Conservation (phyloP, 2,888 invertebrate genomes). For the Leptinotarsa tumamoca region DNA sequence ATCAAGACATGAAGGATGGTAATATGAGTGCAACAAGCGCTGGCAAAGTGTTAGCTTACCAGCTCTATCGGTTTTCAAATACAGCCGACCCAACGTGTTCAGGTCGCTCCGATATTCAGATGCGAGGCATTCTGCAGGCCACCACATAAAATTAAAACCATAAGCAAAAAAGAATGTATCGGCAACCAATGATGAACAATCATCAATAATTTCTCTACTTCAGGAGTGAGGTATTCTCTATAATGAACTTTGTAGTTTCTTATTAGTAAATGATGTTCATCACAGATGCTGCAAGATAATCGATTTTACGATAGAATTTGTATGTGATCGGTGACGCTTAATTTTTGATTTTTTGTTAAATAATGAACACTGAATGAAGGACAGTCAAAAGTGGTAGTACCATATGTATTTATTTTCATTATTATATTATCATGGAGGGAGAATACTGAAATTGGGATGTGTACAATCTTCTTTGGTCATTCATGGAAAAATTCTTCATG, state of each 20-base stretch:
- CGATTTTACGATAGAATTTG: background rate
- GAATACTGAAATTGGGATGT: too few relatives aligned
- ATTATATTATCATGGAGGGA: too few relatives aligned
- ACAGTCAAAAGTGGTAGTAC: too few relatives aligned
- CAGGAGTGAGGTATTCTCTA: background rate
- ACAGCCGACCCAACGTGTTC: conserved; percentile 83
- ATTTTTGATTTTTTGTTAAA: background rate
- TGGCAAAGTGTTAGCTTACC: conserved; percentile 72
- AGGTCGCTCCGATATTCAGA: conserved; percentile 83
- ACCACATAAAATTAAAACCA: conserved; percentile 47
- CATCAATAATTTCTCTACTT: background rate
- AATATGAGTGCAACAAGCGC: conserved; percentile 23
- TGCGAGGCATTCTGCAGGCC: conserved; percentile 69
- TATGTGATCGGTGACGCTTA: background rate
- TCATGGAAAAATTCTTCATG: too few relatives aligned
- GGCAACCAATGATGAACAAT: conserved; percentile 33
- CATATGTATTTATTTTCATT: too few relatives aligned
- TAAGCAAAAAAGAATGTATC: conserved; percentile 53
- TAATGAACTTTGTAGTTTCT: too few relatives aligned
- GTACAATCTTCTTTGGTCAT: too few relatives aligned
- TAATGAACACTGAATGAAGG: too few relatives aligned
- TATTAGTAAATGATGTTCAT: too few relatives aligned
- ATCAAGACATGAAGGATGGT: background rate
- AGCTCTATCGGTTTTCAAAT: conserved; percentile 86
- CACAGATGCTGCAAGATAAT: too few relatives aligned